Evolutionary conservation across 2,888 invertebrate species (phyloP).

Genomic region (Scaptomyza parva): DNA sequence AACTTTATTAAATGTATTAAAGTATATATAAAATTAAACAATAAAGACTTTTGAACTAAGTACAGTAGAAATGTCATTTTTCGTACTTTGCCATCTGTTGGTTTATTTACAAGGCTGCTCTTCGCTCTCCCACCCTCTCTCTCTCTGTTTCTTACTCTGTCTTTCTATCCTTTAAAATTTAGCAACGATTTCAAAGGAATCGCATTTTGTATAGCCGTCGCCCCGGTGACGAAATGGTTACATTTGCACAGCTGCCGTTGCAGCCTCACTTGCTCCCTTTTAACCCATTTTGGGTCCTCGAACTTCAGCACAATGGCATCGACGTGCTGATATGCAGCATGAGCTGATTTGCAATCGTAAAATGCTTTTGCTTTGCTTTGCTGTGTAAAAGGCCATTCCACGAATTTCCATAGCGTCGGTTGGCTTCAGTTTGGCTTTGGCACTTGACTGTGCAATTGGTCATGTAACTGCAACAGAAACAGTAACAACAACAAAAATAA

Average conservation of each 20-base stretch:
- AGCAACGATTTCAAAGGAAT: conserved; percentile 12
- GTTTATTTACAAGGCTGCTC: too few species aligned
- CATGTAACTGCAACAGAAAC: conserved; percentile 55
- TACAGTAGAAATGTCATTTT: too few species aligned
- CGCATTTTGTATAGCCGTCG: conserved; percentile 33
- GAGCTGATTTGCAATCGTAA: conserved; percentile 28
- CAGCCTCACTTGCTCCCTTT: not conserved
- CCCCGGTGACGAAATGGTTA: conserved; percentile 45
- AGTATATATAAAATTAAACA: too few species aligned
- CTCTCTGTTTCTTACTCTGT: too few species aligned
- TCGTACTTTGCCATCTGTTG: too few species aligned
- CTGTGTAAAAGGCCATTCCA: conserved; percentile 16
- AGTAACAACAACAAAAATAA: conserved; percentile 21
- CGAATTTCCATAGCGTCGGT: conserved; percentile 42
- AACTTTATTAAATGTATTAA: too few species aligned
- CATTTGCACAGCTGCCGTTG: too few species aligned
- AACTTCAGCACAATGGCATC: conserved; percentile 3
- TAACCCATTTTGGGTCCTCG: not conserved
- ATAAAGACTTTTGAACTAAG: too few species aligned
- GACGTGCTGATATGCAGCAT: conserved; percentile 54
- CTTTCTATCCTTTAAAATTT: not conserved
- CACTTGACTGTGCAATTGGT: conserved; percentile 76
- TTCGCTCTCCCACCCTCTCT: too few species aligned
- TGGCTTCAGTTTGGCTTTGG: conserved; percentile 35
- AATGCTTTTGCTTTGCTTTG: conserved; percentile 20